These are phyloP conservation scores for Agrilus biguttatus DNA, from an alignment of 2,888 invertebrate genomes.

Conservation along the genomic window DNA sequence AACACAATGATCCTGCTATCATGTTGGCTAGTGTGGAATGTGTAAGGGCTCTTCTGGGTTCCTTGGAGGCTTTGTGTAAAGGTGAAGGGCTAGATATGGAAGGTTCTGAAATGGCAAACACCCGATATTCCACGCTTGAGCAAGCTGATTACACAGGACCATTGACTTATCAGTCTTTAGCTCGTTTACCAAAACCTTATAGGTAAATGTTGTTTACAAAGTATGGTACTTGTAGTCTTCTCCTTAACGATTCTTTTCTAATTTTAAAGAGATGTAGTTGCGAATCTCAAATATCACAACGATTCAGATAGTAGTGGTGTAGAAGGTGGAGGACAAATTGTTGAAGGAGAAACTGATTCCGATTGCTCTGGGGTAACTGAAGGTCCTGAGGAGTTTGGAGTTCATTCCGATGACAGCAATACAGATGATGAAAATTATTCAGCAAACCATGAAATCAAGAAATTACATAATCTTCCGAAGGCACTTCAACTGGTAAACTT, in stretches of 20 bases:
- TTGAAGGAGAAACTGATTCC: slow-evolving; percentile 28
- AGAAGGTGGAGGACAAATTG: slow-evolving; percentile 28
- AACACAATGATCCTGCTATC: slow-evolving; percentile 60
- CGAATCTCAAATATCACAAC: slow-evolving; percentile 44
- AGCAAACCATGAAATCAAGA: slow-evolving; percentile 31
- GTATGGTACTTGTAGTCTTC: not conserved
- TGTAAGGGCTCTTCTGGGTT: slow-evolving; percentile 67
- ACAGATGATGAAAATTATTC: slow-evolving; percentile 62
- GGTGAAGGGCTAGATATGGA: slow-evolving; percentile 56
- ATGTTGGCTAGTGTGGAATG: slow-evolving; percentile 72
- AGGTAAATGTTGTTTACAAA: slow-evolving; percentile 31
- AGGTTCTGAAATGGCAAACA: slow-evolving; percentile 46
- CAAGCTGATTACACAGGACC: slow-evolving; percentile 75
- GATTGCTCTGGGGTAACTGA: slow-evolving; percentile 46
- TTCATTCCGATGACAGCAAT: slow-evolving; percentile 49
- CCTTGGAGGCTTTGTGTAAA: slow-evolving; percentile 64
- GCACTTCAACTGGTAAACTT: slow-evolving; percentile 35
- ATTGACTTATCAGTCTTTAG: slow-evolving; percentile 71
- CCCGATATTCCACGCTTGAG: slow-evolving; percentile 49
- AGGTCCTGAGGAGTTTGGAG: slow-evolving; percentile 53
- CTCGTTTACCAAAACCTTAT: slow-evolving; percentile 69
- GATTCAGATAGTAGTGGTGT: slow-evolving; percentile 43
- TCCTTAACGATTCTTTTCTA: slow-evolving; percentile 3
- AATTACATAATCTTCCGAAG: slow-evolving; percentile 41
- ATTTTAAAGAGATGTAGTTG: slow-evolving; percentile 48